A percentile compares a stretch with the other conserved stretches of the same genome.
Evolutionary conservation across 2,797 vertebrate species (phyloP).

Genomic region (Chaetophractus vellerosus): DNA sequence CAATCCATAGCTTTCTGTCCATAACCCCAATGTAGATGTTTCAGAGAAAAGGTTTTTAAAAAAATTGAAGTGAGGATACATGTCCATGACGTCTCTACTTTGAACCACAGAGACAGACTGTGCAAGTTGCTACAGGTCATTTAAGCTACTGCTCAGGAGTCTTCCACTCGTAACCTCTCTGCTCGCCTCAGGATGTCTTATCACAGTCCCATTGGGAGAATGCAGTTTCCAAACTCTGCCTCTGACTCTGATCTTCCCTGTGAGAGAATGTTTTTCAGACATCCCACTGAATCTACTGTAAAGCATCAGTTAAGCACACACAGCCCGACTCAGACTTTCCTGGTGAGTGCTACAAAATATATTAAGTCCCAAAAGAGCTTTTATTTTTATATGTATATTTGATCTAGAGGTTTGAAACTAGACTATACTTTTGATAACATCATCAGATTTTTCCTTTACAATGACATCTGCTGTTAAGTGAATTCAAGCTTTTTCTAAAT

Average conservation of each 20-base stretch:
- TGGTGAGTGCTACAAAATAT: background rate
- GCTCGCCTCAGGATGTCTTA: background rate
- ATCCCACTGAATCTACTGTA: background rate
- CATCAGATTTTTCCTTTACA: background rate
- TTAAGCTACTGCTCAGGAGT: background rate
- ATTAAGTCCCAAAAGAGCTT: background rate
- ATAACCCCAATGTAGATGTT: background rate
- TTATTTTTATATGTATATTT: background rate
- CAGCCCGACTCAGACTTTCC: background rate
- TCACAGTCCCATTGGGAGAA: background rate
- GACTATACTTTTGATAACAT: background rate
- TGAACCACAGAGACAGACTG: background rate
- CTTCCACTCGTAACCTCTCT: background rate
- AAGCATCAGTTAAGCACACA: background rate
- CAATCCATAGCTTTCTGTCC: background rate
- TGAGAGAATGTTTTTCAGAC: conserved; percentile 4
- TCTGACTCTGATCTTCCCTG: conserved; percentile 48
- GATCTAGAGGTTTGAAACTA: conserved; percentile 25
- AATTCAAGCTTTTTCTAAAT: conserved; percentile 1
- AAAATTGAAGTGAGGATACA: background rate
- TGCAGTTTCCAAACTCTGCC: background rate
- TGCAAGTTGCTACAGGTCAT: background rate
- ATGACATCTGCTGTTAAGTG: background rate
- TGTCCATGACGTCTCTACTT: background rate
- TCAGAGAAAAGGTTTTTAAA: conserved; percentile 26